phyloP scores from a whole-genome alignment of 2,888 invertebrate genomes.

The Sinopyrophorus schimmeli region DNA sequence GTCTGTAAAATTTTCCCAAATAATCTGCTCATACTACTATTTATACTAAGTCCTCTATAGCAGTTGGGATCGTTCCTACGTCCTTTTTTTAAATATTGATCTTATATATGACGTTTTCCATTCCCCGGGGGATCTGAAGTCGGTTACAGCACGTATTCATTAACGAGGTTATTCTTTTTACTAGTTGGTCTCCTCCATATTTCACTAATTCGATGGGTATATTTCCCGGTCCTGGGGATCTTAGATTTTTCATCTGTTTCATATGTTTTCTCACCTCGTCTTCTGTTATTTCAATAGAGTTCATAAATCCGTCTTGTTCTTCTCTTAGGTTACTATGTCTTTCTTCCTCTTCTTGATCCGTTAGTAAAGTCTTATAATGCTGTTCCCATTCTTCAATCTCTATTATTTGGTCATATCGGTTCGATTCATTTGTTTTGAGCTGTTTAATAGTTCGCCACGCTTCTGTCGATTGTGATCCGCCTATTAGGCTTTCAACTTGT shows the following conservation, averaged over 20 bases:
- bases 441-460: no score
- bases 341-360: no score
- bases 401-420: no score
- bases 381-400: no score
- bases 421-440: no score
- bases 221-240: background rate
- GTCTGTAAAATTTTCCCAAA: no score
- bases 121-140: background rate
- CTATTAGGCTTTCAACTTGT: no score
- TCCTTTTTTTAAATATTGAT: background rate
- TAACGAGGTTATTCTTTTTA: background rate
- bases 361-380: no score
- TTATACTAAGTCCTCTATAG: slow-evolving; percentile 1
- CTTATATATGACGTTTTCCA: background rate
- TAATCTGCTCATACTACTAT: background rate
- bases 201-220: slow-evolving; percentile 1
- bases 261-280: background rate
- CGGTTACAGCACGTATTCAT: background rate
- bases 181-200: background rate
- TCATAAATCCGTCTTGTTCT: no score
- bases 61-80: background rate
- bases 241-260: no score
- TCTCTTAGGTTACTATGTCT: no score
- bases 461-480: no score
- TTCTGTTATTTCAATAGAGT: slow-evolving; percentile 1